A percentile compares a stretch with the other conserved stretches of the same genome.
phyloP scores from a whole-genome alignment of 2,113 vertebrate species.

The Calyptomena viridis region DNA sequence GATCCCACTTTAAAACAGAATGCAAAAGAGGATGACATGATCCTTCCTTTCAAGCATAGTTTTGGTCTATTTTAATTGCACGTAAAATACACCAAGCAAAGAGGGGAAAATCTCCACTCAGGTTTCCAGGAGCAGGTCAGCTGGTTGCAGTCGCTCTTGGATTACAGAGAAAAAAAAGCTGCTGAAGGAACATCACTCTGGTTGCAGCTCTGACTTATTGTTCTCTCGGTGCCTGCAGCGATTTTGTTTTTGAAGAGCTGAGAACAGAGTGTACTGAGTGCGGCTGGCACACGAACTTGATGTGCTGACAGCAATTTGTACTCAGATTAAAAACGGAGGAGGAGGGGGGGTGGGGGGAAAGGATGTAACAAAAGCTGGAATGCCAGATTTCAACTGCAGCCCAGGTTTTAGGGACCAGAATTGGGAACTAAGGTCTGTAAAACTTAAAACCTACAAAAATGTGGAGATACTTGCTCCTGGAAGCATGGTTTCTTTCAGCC shows the following conservation, averaged over 20 bases:
- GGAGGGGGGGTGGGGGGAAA: neutral
- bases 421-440: conserved; percentile 29
- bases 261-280: conserved; percentile 83
- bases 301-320: conserved; percentile 84
- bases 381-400: conserved; percentile 56
- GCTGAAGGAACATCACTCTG: conserved; percentile 69
- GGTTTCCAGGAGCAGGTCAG: conserved; percentile 61
- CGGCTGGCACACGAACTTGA: conserved; percentile 81
- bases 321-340: conserved; percentile 75
- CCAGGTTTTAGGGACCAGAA: conserved; percentile 63
- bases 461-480: conserved; percentile 10
- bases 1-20: neutral
- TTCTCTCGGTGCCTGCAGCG: conserved; percentile 80
- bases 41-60: neutral
- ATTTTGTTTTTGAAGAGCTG: conserved; percentile 83
- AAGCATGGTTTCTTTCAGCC: conserved; percentile 21
- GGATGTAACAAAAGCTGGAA: conserved; percentile 72
- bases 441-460: neutral
- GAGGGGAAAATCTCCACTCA: neutral
- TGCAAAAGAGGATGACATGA: neutral
- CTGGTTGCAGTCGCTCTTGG: conserved; percentile 64
- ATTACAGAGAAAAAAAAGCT: conserved; percentile 63
- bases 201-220: conserved; percentile 80
- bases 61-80: neutral
- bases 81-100: neutral